Conservation (phyloP, 2,113 vertebrate species). For the Bombycilla garrulus region DNA sequence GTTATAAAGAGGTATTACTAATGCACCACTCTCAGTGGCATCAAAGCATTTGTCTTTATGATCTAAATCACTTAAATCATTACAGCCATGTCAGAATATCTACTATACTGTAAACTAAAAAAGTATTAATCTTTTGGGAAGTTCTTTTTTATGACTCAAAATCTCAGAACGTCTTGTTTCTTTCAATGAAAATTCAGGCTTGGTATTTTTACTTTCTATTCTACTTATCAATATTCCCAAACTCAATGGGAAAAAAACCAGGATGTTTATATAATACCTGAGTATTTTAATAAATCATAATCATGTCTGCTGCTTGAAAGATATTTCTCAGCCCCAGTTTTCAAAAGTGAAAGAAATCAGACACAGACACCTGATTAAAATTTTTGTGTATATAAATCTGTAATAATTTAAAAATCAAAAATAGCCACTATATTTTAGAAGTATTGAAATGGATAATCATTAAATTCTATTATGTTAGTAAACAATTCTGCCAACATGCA, state of each 20-base stretch:
- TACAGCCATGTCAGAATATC: background rate
- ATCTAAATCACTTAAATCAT: background rate
- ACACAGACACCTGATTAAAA: background rate
- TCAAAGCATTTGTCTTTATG: constrained; percentile 10
- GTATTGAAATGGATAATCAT: background rate
- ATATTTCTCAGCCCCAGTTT: background rate
- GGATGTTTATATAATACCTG: background rate
- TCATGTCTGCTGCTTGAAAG: background rate
- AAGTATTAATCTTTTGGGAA: background rate
- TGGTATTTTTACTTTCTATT: background rate
- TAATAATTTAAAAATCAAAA: background rate
- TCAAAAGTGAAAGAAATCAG: background rate
- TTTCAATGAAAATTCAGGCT: background rate
- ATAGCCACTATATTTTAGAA: background rate
- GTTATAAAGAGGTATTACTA: constrained; percentile 13
- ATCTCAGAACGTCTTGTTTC: background rate
- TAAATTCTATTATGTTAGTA: background rate
- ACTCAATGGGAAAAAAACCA: background rate
- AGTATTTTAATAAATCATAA: background rate
- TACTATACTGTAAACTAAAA: background rate
- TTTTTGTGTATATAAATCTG: background rate
- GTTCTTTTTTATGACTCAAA: background rate
- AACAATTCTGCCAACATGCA: background rate
- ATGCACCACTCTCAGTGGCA: background rate
- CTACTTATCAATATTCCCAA: background rate